These are phyloP conservation scores for Druceiella hillmani DNA, from an alignment of 2,888 invertebrate genomes.

Conservation along the genomic window DNA sequence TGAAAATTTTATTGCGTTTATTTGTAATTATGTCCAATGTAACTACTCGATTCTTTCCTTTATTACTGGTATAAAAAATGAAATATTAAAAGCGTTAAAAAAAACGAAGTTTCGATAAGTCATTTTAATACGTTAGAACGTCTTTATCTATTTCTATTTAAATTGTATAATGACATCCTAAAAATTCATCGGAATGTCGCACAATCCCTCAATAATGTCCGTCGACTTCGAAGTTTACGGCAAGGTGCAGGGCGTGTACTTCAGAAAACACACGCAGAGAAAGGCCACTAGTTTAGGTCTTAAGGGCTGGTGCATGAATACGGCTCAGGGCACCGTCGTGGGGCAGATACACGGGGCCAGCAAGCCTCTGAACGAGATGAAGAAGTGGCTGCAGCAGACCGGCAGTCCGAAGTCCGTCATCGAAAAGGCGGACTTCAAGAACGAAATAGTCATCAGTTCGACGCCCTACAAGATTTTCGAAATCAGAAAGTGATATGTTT, in stretches of 20 bases:
- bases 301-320: conserved; percentile 74
- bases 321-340: conserved; percentile 60
- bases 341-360: conserved; percentile 60
- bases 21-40: no score
- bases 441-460: conserved; percentile 50
- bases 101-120: no score
- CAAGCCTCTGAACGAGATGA: conserved; percentile 56
- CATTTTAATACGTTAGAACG: no score
- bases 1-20: no score
- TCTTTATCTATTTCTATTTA: no score
- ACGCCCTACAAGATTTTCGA: conserved; percentile 44
- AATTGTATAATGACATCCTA: no score
- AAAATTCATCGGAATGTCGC: no score
- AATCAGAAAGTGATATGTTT: conserved; percentile 32
- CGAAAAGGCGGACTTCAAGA: conserved; percentile 59
- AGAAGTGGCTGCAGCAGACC: conserved; percentile 47
- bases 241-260: conserved; percentile 54
- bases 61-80: no score
- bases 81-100: no score
- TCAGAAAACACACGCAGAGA: conserved; percentile 58
- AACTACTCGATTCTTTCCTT: no score
- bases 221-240: conserved; percentile 57
- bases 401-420: conserved; percentile 67
- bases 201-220: conserved; percentile 29
- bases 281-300: conserved; percentile 57